phyloP scores from a whole-genome alignment of 2,797 vertebrate species.

The Chaetophractus vellerosus region DNA sequence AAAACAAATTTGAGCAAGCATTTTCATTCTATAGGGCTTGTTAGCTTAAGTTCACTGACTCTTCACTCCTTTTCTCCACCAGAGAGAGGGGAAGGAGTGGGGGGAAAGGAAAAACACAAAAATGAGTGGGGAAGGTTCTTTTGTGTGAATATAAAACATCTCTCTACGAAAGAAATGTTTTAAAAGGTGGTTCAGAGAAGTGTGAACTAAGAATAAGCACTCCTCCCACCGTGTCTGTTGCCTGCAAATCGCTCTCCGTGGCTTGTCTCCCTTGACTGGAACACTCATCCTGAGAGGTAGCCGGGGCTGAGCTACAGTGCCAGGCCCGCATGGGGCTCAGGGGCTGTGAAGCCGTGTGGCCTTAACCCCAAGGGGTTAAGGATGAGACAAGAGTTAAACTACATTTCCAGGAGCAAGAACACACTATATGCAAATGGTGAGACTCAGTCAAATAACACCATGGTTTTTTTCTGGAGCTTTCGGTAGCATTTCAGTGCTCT shows the following conservation, averaged over 20 bases:
- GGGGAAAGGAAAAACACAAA: background rate
- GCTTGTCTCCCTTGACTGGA: background rate
- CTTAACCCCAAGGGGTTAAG: too few species aligned
- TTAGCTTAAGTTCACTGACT: background rate
- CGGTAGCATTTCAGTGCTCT: fast-evolving
- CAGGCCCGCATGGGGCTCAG: background rate
- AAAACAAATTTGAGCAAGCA: background rate
- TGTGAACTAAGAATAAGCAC: background rate
- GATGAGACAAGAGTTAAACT: fast-evolving
- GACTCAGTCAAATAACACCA: background rate
- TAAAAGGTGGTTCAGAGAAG: background rate
- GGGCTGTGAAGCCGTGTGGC: fast-evolving
- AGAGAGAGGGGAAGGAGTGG: too few species aligned
- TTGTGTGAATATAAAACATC: background rate
- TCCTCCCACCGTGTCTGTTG: background rate
- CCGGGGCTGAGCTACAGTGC: fast-evolving
- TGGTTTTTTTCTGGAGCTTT: background rate
- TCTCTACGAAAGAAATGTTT: background rate
- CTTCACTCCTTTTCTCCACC: background rate
- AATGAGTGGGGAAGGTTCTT: background rate
- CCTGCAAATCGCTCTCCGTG: background rate
- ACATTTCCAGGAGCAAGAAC: background rate
- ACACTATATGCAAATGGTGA: fast-evolving
- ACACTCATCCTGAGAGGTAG: background rate
- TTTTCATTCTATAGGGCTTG: background rate